A percentile compares a stretch with the other conserved stretches of the same genome.
Conservation (phyloP, 2,888 invertebrate genomes). For the Neoaliturus tenellus region DNA sequence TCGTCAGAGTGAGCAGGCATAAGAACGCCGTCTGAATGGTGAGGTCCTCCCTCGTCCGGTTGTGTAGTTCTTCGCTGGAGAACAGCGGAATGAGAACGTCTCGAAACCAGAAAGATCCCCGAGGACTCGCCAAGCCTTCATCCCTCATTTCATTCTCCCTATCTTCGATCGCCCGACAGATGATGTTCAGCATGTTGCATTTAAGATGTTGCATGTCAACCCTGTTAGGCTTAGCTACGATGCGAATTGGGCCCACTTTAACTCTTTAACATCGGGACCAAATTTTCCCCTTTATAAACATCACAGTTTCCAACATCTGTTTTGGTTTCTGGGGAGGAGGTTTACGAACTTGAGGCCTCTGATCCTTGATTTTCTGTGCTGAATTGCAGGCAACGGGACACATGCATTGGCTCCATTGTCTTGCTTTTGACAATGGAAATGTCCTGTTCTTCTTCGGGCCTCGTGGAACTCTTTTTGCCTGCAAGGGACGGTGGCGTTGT, state of each 20-base stretch:
- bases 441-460: too few species aligned
- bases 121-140: not conserved
- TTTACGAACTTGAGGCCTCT: too few species aligned
- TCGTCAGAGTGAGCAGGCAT: not conserved
- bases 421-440: too few species aligned
- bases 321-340: too few species aligned
- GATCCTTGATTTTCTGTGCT: too few species aligned
- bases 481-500: too few species aligned
- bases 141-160: not conserved
- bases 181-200: conserved; percentile 4
- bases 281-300: too few species aligned
- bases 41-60: not conserved
- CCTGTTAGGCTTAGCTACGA: conserved; percentile 2
- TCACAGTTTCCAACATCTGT: too few species aligned
- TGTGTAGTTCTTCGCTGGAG: not conserved
- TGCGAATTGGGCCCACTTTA: not conserved
- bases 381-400: too few species aligned
- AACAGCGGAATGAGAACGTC: not conserved
- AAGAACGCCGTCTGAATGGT: not conserved
- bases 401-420: too few species aligned
- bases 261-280: not conserved
- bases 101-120: not conserved
- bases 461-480: too few species aligned
- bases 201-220: conserved; percentile 40
- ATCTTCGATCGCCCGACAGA: not conserved